These are phyloP conservation scores for Penelope pileata DNA, from an alignment of 2,113 vertebrate genomes.

Conservation along the genomic window DNA sequence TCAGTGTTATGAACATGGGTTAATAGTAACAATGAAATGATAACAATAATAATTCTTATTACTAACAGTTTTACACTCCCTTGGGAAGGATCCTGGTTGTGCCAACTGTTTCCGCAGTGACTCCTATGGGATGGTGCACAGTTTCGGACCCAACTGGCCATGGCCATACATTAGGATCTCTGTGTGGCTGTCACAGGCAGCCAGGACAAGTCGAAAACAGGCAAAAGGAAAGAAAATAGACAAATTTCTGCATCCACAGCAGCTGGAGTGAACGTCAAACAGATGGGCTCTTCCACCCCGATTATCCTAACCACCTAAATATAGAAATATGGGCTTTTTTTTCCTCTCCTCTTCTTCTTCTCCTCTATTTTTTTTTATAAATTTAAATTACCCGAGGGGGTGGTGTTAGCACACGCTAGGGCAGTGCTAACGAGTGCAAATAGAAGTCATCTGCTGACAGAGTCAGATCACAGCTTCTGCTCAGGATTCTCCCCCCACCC, in stretches of 20 bases:
- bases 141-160: background rate
- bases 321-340: slow-evolving; percentile 79
- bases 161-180: background rate
- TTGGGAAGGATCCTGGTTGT: background rate
- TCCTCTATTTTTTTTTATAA: slow-evolving; percentile 59
- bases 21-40: background rate
- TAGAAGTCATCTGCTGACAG: slow-evolving; percentile 80
- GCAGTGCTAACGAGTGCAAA: slow-evolving; percentile 81
- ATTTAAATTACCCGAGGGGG: slow-evolving; percentile 84
- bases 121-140: background rate
- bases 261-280: slow-evolving; percentile 82
- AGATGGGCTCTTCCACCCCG: slow-evolving; percentile 88
- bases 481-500: slow-evolving; percentile 26
- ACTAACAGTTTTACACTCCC: background rate
- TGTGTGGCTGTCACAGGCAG: slow-evolving; percentile 43
- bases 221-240: slow-evolving; percentile 69
- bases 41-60: background rate
- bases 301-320: slow-evolving; percentile 86
- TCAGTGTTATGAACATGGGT: background rate
- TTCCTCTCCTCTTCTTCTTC: background rate
- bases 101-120: background rate
- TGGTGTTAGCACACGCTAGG: slow-evolving; percentile 79
- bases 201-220: slow-evolving; percentile 52
- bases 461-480: slow-evolving; percentile 59
- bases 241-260: slow-evolving; percentile 76